Base-by-base conservation (phyloP, 2,113 vertebrate species). In the Hemiscyllium ocellatum region DNA sequence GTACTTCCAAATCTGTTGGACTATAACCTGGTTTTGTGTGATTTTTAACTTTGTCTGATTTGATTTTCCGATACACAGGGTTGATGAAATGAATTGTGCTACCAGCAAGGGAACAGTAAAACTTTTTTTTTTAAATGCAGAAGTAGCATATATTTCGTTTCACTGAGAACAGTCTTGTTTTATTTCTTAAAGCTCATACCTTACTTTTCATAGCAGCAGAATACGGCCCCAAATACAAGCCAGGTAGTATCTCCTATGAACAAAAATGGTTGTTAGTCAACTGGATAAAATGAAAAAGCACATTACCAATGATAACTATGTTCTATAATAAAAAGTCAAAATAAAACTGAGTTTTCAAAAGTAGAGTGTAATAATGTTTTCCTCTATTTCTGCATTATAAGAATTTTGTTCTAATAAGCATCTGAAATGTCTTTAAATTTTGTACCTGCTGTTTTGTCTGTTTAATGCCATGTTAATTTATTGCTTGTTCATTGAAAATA, bases 171-270 rank as follows among this genome's bases (percentile, higher is more conserved):
- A 96, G 10, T 96, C 95, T 37, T 91, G 96, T 0, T 76, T 95
- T 96, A 97, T 78, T 87, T 61, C 68, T 96, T 83, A 96, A 96
- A 93, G 96, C 94, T 95, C 97, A 50, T 98, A 99, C 99, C 99
- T 99, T 99, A 98, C 99, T 99, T 98, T 99, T 99, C 99, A 99
- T 99, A 96, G 99, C 99, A 97, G 99, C 98, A 97, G 99, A 99
- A 97, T 99, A 99, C 3, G 99, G 99, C 96, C 99, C 99, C 98
- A 99, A 98, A 98, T 98, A 99, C 96, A 99, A 98, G 96, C 99
- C 99, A 96, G 99, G 99, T 97, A 99, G 97, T 96, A 99, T 99
- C 97, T 99, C 99, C 99, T 99, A 96, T 61, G 96, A 95, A 61
- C 56, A 61, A 29, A 78, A 78, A 96, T 22, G 95, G 29, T 61